Evolutionary conservation across 2,888 invertebrate species (phyloP), one percentile per base, ranked within the genome.

Genomic region (Chrysolina oricalcia): DNA sequence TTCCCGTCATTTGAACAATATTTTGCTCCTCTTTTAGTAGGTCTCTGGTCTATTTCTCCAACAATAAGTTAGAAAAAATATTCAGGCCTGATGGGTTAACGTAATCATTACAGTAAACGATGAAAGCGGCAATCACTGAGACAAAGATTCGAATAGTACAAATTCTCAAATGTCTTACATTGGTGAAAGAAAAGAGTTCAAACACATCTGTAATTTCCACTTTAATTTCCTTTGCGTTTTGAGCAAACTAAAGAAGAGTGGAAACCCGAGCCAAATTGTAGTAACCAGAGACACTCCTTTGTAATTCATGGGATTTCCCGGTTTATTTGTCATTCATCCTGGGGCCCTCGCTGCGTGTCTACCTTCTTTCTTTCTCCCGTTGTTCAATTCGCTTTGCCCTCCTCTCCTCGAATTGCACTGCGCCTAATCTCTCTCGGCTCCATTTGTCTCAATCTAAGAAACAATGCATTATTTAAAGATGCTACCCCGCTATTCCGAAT

Each of bases 261-360:
- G 82, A 78, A 84, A 83, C 83, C 83, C 79, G 84, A 83, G 82
- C 85, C 83, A 84, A 86, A 85, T 86, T 86, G 85, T 86, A 84
- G 87, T 86, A 87, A 87, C 87, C 86, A 85, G 87, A 87, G 87
- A 87, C 87, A 86, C 87, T 88, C 84, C 87, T 89, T 89, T 88
- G 88, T 88, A 89, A 89, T 89, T 89, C 88, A 88, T 88, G 85
- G 87, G 87, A 87, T 88, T 88, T 88, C 85, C 86, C 84, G 86
- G 86, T 88, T 87, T 89, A 88, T 89, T 89, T 89, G 88, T 88
- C 88, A 88, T 87, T 87, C 87, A 86, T 87, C 86, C 89, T 86
- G 87, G 87, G 27, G 17, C 85, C 84, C 85, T 86, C 87, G 88
- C 85, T 81, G 81, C 83, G 80, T 82, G 81, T 83, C 83, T 82